Evolutionary conservation across 2,797 vertebrate species (phyloP).

Genomic region (Hylomyscus alleni): DNA sequence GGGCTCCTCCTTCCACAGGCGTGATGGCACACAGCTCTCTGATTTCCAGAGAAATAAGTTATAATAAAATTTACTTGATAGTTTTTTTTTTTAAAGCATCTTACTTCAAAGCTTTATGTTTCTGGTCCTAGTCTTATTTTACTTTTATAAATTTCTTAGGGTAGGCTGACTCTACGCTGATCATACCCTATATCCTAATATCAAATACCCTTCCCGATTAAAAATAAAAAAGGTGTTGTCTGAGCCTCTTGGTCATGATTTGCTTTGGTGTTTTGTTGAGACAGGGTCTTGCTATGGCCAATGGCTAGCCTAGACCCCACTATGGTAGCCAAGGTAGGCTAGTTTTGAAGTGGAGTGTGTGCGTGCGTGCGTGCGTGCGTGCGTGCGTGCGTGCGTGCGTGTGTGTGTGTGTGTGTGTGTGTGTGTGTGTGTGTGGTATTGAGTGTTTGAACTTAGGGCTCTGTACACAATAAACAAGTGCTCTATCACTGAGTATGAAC

Average conservation of each 20-base stretch:
- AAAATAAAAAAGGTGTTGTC: slow-evolving; percentile 40
- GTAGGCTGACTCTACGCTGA: slow-evolving; percentile 39
- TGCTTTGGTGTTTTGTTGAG: not conserved
- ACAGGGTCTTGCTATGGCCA: not conserved
- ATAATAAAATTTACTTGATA: slow-evolving; percentile 49
- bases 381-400: no score
- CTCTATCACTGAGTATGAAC: not conserved
- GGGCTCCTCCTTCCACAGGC: not conserved
- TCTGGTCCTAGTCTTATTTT: slow-evolving; percentile 61
- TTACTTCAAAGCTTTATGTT: slow-evolving; percentile 48
- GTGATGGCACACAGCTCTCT: not conserved
- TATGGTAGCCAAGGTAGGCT: not conserved
- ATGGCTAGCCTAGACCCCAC: not conserved
- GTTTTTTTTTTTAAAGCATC: not conserved
- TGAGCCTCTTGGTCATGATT: not conserved
- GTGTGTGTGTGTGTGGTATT: not conserved
- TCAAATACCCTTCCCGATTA: slow-evolving; percentile 54
- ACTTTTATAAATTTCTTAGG: slow-evolving; percentile 9
- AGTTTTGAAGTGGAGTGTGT: not conserved
- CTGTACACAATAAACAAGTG: not conserved
- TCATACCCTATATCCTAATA: slow-evolving; percentile 16
- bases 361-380: no score
- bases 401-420: not conserved
- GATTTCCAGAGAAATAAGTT: slow-evolving; percentile 63
- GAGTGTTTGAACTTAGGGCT: not conserved